A percentile compares a stretch with the other conserved stretches of the same genome.
Evolutionary conservation across 1,140 invertebrate genomes (phyloP).

Genomic region (Rhyzopertha dominica): DNA sequence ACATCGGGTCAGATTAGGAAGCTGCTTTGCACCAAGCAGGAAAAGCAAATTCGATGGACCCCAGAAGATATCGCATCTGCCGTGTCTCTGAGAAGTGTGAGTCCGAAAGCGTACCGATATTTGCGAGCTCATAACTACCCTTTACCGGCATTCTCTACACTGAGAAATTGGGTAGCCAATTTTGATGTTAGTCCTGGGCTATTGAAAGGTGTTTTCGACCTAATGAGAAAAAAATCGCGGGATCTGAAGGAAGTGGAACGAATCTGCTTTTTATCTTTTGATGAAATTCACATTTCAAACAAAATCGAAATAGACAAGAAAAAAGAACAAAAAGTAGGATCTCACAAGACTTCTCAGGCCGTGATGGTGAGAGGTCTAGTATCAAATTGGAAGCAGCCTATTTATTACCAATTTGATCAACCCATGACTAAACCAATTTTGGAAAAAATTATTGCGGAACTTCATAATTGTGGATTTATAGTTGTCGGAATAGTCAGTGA

Average conservation of each 20-base stretch:
- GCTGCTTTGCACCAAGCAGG: conserved; percentile 1
- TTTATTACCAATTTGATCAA: conserved; percentile 11
- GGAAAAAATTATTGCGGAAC: conserved; percentile 8
- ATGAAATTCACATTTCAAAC: conserved; percentile 17
- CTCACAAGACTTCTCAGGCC: conserved; percentile 13
- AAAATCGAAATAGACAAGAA: conserved; percentile 13
- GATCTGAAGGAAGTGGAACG: conserved; percentile 1
- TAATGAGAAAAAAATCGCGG: conserved; percentile 14
- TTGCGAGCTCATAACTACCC: conserved; percentile 15
- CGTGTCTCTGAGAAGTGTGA: conserved; percentile 16
- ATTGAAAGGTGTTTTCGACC: conserved; percentile 10
- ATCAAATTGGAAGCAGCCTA: conserved; percentile 32
- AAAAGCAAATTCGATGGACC: conserved; percentile 8
- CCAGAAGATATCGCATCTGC: conserved; percentile 16
- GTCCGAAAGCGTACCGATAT: conserved; percentile 21
- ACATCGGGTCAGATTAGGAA: conserved; percentile 9
- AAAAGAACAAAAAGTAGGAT: conserved; percentile 10
- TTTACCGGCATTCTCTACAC: conserved; percentile 20
- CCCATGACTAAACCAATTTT: conserved; percentile 10
- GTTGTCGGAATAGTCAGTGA: conserved; percentile 10
- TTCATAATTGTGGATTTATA: not conserved
- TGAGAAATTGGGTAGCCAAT: conserved; percentile 13
- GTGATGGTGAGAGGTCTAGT: conserved; percentile 14
- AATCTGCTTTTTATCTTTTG: conserved; percentile 14
- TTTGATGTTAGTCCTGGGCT: conserved; percentile 8